Conservation (phyloP, 1,140 invertebrate species). For the Nilaparvata lugens region DNA sequence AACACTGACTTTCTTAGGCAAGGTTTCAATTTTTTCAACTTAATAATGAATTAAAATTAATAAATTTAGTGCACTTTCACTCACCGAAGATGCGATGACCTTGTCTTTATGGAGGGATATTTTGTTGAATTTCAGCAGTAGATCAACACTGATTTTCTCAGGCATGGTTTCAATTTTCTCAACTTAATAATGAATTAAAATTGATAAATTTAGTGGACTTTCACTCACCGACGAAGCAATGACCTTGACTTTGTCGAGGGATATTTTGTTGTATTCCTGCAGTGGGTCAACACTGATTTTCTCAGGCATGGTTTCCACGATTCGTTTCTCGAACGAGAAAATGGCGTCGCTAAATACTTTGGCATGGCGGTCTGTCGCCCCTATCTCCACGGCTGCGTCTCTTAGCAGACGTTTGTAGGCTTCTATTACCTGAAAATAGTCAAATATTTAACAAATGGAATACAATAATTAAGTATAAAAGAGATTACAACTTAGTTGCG, state of each 20-base stretch:
- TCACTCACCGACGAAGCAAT: slow-evolving; percentile 37
- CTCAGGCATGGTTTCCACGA: slow-evolving; percentile 45
- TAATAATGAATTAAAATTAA: no score
- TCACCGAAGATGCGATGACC: no score
- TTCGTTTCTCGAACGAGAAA: slow-evolving; percentile 47
- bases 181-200: no score
- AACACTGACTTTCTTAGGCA: slow-evolving; percentile 32
- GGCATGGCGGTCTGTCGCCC: slow-evolving; percentile 40
- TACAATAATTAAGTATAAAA: no score
- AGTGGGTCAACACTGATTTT: slow-evolving; percentile 33
- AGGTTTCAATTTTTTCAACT: no score
- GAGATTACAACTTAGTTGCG: no score
- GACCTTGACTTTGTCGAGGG: slow-evolving; percentile 36
- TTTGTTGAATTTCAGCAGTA: slow-evolving; percentile 32
- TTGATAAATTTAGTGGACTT: no score
- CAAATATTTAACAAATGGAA: neutral
- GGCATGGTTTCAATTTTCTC: slow-evolving; percentile 46
- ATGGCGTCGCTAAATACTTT: slow-evolving; percentile 45
- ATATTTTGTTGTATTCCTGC: slow-evolving; percentile 33
- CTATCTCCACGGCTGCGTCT: slow-evolving; percentile 42
- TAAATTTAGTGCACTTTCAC: no score
- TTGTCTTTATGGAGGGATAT: slow-evolving; percentile 37
- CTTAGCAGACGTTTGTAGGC: slow-evolving; percentile 48
- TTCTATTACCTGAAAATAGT: slow-evolving; percentile 36
- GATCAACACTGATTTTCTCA: slow-evolving; percentile 31